A percentile compares a stretch with the other conserved stretches of the same genome.
phyloP scores from a whole-genome alignment of 92 coral and sea anemone genomes.

The Pocillopora grandis region DNA sequence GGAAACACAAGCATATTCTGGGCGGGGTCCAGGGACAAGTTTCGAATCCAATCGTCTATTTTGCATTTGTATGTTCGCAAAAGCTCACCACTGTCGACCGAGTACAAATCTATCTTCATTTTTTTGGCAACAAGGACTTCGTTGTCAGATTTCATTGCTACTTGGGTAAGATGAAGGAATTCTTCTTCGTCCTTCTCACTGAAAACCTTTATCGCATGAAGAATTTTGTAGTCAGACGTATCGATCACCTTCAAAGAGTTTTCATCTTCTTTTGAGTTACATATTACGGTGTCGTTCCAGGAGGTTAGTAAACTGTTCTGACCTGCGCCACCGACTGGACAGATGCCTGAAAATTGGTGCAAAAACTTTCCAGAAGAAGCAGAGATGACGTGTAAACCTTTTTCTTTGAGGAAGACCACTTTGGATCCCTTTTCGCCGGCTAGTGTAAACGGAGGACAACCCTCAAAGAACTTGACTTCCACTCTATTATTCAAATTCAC shows the following conservation, averaged over 20 bases:
- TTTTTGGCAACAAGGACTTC: constrained; percentile 86
- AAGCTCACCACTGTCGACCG: constrained; percentile 55
- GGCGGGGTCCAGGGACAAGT: constrained; percentile 50
- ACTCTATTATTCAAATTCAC: constrained; percentile 37
- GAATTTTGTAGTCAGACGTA: constrained; percentile 29
- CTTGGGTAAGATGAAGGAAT: constrained; percentile 74
- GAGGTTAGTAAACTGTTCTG: constrained; percentile 68
- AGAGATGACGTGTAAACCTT: constrained; percentile 54
- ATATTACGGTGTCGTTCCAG: constrained; percentile 47
- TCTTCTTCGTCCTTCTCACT: constrained; percentile 75
- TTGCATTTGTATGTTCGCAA: constrained; percentile 68
- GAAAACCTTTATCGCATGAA: constrained; percentile 65
- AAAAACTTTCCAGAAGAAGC: constrained; percentile 49
- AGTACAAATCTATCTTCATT: constrained; percentile 70
- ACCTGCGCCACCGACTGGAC: constrained; percentile 74
- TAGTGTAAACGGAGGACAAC: constrained; percentile 58
- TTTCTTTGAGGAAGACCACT: constrained; percentile 64
- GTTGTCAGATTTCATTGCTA: constrained; percentile 58
- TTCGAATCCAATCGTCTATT: constrained; percentile 81
- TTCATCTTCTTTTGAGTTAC: constrained; percentile 77
- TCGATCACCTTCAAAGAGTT: constrained; percentile 68
- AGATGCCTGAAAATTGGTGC: constrained; percentile 34
- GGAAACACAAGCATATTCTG: constrained; percentile 63
- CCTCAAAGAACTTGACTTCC: constrained; percentile 54
- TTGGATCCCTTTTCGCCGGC: constrained; percentile 67